These are phyloP conservation scores for Drosophila colorata DNA, from an alignment of 2,888 invertebrate genomes.

Conservation along the genomic window DNA sequence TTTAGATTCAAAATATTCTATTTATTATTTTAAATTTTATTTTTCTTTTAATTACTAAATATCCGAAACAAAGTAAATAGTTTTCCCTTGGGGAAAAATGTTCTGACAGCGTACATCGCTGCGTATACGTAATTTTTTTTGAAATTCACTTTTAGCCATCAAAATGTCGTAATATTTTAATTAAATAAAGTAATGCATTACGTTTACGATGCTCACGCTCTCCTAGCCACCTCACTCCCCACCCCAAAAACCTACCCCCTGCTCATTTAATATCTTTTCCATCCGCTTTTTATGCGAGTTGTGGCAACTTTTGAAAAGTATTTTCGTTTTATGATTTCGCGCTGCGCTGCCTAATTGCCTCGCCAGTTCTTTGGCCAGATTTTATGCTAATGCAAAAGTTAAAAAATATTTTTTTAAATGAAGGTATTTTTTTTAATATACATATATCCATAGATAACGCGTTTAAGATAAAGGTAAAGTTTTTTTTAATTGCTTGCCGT, in stretches of 20 bases:
- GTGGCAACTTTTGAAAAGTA: constrained; percentile 57
- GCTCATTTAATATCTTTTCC: constrained; percentile 43
- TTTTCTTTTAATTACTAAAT: neutral
- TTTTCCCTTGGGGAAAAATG: neutral
- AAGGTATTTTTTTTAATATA: neutral
- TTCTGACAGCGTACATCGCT: neutral
- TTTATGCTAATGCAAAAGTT: constrained; percentile 67
- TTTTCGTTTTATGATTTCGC: constrained; percentile 58
- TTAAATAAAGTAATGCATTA: constrained; percentile 41
- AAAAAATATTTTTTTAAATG: constrained; percentile 4
- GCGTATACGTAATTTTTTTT: constrained; percentile 16
- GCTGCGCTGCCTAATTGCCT: constrained; percentile 59
- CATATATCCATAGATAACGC: neutral
- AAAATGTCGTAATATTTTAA: constrained; percentile 42
- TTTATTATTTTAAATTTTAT: neutral
- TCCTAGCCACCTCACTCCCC: constrained; percentile 8
- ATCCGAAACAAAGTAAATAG: neutral
- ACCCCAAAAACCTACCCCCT: neutral
- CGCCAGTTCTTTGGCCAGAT: constrained; percentile 25
- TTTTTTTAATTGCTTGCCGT: constrained; percentile 48
- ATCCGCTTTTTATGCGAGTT: constrained; percentile 64
- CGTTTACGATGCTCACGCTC: constrained; percentile 10
- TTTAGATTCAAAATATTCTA: neutral
- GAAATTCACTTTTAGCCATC: constrained; percentile 9
- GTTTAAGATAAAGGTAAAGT: neutral